These are phyloP conservation scores for Burhinus oedicnemus DNA, from an alignment of 2,113 vertebrate genomes.

Conservation along the genomic window DNA sequence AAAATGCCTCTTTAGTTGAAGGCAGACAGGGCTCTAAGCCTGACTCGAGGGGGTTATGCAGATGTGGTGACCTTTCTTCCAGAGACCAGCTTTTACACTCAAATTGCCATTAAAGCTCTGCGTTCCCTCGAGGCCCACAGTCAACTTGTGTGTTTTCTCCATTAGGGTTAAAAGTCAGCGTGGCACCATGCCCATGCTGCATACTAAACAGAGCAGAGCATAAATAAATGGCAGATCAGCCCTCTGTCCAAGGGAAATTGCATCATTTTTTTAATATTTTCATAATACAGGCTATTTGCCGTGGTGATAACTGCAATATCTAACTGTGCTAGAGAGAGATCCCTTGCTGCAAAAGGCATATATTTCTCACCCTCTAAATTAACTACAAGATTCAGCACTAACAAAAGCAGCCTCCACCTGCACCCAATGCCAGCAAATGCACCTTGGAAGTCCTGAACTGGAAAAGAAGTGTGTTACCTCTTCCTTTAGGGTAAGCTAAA, in stretches of 20 bases:
- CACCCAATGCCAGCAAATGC: neutral
- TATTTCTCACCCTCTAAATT: neutral
- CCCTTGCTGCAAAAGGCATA: neutral
- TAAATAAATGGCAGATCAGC: constrained; percentile 74
- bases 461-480: neutral
- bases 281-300: neutral
- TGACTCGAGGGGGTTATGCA: constrained; percentile 91
- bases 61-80: constrained; percentile 96
- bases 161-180: constrained; percentile 86
- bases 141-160: constrained; percentile 78
- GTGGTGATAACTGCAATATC: neutral
- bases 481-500: neutral
- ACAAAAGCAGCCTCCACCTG: neutral
- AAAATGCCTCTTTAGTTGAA: constrained; percentile 81
- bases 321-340: neutral
- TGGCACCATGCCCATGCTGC: constrained; percentile 82
- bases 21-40: constrained; percentile 86
- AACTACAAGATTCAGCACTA: neutral
- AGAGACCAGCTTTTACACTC: constrained; percentile 94
- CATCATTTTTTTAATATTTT: neutral
- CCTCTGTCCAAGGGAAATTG: neutral
- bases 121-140: constrained; percentile 79
- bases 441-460: neutral
- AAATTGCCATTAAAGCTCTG: constrained; percentile 91
- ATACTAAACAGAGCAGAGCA: constrained; percentile 81